Percentiles rank a stretch among this genome's conserved stretches.
These are phyloP conservation scores for Amphipyra tragopoginis DNA, from an alignment of 2,888 invertebrate species.

Conservation along the genomic window DNA sequence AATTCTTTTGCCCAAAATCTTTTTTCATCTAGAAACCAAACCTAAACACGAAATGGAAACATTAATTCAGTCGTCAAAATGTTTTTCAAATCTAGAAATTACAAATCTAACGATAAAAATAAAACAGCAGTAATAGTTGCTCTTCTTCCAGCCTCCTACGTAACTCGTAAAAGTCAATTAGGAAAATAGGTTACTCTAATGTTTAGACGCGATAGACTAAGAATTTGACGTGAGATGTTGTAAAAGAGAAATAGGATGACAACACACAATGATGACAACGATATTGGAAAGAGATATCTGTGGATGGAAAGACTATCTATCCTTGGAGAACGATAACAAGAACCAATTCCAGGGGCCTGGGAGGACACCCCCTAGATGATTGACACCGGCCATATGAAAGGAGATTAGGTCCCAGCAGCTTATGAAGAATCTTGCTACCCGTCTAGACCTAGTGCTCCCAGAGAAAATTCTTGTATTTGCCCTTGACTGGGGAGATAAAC, in stretches of 20 bases:
- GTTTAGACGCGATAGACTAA: not conserved
- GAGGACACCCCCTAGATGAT: too few relatives aligned
- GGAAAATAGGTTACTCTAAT: conserved; percentile 23
- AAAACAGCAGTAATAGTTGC: not conserved
- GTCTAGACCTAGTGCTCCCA: too few relatives aligned
- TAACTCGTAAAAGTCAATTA: conserved; percentile 24
- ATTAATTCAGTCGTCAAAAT: not conserved
- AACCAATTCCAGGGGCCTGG: too few relatives aligned
- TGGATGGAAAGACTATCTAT: too few relatives aligned
- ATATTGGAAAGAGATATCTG: not conserved
- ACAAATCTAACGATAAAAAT: not conserved
- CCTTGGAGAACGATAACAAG: too few relatives aligned
- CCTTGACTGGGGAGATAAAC: too few relatives aligned
- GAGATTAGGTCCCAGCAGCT: too few relatives aligned
- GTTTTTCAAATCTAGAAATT: not conserved
- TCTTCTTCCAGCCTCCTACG: not conserved
- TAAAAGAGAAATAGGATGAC: not conserved
- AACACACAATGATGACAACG: not conserved
- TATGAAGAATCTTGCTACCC: too few relatives aligned
- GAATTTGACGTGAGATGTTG: not conserved
- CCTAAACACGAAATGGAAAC: not conserved
- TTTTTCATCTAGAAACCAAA: too few relatives aligned
- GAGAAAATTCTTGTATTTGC: too few relatives aligned
- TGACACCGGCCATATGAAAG: too few relatives aligned
- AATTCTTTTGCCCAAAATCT: too few relatives aligned